Conservation (phyloP, 2,888 invertebrate genomes). For the Apotomis turbidana region DNA sequence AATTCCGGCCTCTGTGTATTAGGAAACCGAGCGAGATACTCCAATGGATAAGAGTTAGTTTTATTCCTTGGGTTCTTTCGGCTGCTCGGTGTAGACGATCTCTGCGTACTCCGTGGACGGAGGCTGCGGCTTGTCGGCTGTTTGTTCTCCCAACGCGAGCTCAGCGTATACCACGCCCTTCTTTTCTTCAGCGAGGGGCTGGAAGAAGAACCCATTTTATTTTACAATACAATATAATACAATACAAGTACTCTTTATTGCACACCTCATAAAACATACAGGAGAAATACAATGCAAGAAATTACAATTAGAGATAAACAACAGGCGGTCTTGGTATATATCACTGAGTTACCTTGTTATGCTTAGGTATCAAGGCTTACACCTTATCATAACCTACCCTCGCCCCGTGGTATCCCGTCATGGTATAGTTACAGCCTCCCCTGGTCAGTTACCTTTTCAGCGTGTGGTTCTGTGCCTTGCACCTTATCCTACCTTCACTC, state of each 20-base stretch:
- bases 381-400: no score
- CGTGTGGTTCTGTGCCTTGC: slow-evolving; percentile 56
- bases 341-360: no score
- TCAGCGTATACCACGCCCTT: slow-evolving; percentile 89
- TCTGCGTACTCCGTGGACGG: slow-evolving; percentile 89
- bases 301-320: no score
- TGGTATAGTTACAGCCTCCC: no score
- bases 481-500: slow-evolving; percentile 48
- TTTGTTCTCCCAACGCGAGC: slow-evolving; percentile 83
- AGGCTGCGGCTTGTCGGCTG: slow-evolving; percentile 68
- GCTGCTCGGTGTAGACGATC: slow-evolving; percentile 88
- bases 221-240: no score
- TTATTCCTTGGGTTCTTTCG: slow-evolving; percentile 70
- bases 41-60: slow-evolving; percentile 9
- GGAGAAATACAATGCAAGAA: no score
- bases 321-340: no score
- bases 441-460: no score
- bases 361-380: no score
- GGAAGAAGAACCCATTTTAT: not conserved
- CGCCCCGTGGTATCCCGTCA: no score
- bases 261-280: no score
- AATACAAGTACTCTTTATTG: no score
- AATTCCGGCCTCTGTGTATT: not conserved
- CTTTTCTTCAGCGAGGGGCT: slow-evolving; percentile 79
- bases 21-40: not conserved